phyloP scores from a whole-genome alignment of 2,888 invertebrate species.

The Trileptium ribeirensis region DNA sequence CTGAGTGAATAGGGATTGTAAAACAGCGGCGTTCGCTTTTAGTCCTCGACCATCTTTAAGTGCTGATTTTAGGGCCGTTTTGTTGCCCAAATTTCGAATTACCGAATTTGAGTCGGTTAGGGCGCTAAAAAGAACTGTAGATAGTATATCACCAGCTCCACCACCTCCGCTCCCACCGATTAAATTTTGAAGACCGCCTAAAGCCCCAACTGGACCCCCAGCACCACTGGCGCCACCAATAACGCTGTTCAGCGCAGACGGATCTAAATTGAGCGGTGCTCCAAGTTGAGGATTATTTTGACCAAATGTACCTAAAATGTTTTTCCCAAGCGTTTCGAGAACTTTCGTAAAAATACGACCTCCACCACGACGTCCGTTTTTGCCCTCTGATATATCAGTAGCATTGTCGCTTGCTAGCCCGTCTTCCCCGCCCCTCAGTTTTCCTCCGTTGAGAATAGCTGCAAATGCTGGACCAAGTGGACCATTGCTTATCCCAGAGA shows the following conservation, averaged over 20 bases:
- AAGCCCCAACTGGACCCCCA: neutral
- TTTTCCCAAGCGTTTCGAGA: neutral
- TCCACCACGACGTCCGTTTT: neutral
- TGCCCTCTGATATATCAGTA: neutral
- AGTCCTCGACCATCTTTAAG: neutral
- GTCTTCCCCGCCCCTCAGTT: neutral
- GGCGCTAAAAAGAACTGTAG: conserved; percentile 49
- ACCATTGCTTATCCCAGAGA: neutral
- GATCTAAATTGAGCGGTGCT: no score
- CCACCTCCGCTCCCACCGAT: conserved; percentile 10
- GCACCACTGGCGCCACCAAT: neutral
- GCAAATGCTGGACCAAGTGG: neutral
- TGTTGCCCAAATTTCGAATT: conserved; percentile 15
- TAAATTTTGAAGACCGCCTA: no score
- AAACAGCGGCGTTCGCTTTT: conserved; percentile 45
- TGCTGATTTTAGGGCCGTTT: neutral
- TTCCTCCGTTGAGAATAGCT: neutral
- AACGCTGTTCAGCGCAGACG: conserved; percentile 30
- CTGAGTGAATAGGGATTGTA: conserved; percentile 49
- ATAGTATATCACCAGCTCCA: conserved; percentile 31
- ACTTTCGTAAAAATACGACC: neutral
- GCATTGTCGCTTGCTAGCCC: neutral
- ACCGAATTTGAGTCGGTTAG: conserved; percentile 43
- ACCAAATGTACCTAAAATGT: neutral
- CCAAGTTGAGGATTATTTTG: no score